phyloP scores from a whole-genome alignment of 2,113 vertebrate species.

The Hydrolagus affinis region DNA sequence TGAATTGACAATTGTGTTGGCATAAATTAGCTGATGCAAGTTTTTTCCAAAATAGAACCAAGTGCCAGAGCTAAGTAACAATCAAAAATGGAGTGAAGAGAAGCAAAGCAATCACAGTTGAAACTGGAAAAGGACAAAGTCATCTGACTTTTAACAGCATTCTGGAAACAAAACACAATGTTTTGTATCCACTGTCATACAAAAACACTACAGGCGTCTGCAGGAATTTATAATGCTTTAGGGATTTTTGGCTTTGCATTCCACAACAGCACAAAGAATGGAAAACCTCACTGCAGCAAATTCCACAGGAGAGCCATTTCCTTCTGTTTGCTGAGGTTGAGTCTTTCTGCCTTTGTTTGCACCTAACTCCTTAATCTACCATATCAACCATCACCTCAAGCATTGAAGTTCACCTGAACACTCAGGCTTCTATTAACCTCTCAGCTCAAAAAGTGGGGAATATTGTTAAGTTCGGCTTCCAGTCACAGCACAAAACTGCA shows the following conservation, averaged over 20 bases:
- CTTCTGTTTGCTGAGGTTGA: slow-evolving; percentile 40
- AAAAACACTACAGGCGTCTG: slow-evolving; percentile 12
- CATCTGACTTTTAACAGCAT: not conserved
- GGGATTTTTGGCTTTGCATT: slow-evolving; percentile 65
- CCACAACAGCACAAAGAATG: slow-evolving; percentile 55
- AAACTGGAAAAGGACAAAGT: not conserved
- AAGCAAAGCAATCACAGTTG: not conserved
- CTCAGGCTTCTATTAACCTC: not conserved
- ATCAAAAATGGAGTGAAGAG: not conserved
- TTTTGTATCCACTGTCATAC: not conserved
- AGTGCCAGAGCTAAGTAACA: not conserved
- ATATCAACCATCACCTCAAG: slow-evolving; percentile 29
- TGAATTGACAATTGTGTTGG: too few species aligned
- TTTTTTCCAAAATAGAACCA: not conserved
- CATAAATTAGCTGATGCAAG: not conserved
- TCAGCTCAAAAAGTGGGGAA: not conserved
- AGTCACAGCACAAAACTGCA: not conserved
- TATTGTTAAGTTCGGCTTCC: not conserved
- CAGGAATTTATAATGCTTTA: slow-evolving; percentile 55
- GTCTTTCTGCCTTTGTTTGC: slow-evolving; percentile 38
- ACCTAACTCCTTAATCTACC: slow-evolving; percentile 36
- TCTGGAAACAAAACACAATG: not conserved
- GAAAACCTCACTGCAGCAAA: slow-evolving; percentile 58
- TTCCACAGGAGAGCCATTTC: slow-evolving; percentile 55
- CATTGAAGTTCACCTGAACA: slow-evolving; percentile 29